Percentiles rank a stretch among this genome's conserved stretches.
Evolutionary conservation across 2,113 vertebrate genomes (phyloP).

Genomic region (Campylorhamphus procurvoides): DNA sequence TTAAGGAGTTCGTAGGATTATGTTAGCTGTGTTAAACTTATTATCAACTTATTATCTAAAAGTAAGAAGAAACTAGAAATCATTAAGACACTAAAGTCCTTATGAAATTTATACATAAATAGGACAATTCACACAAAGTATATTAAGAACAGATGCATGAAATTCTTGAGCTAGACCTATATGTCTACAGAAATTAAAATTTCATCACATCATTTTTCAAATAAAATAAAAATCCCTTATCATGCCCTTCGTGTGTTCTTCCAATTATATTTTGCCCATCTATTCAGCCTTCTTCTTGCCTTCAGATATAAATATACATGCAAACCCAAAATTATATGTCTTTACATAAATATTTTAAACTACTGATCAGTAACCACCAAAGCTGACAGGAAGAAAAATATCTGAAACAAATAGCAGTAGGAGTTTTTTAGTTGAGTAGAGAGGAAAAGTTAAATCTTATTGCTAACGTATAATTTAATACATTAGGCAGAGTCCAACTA

Average conservation of each 20-base stretch:
- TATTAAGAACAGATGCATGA: not conserved
- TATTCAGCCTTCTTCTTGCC: not conserved
- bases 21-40: not conserved
- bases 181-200: not conserved
- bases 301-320: not conserved
- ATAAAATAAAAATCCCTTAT: not conserved
- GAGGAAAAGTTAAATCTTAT: not conserved
- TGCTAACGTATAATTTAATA: not conserved
- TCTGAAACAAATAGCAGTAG: not conserved
- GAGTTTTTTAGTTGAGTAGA: not conserved
- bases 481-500: not conserved
- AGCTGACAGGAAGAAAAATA: not conserved
- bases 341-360: not conserved
- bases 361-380: not conserved
- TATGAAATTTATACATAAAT: not conserved
- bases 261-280: not conserved
- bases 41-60: not conserved
- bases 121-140: not conserved
- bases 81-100: not conserved
- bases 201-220: not conserved
- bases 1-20: not conserved
- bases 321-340: fast-evolving
- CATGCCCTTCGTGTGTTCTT: not conserved
- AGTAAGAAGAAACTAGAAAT: not conserved
- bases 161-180: not conserved